Evolutionary conservation across 2,113 vertebrate genomes (phyloP).

Genomic region (Cryptotis parvus): DNA sequence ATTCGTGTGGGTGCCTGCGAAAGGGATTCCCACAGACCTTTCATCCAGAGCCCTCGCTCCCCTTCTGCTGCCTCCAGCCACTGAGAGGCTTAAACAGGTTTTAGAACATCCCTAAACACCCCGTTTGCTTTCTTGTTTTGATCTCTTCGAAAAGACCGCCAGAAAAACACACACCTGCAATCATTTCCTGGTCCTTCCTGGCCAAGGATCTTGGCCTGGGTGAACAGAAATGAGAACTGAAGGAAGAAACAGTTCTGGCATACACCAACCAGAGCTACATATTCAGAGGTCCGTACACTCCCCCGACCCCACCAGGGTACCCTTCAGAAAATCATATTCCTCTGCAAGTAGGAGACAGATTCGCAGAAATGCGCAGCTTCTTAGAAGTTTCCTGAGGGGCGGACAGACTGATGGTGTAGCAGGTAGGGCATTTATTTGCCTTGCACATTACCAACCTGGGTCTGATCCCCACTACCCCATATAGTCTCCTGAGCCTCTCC

Average conservation of each 20-base stretch:
- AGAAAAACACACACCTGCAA: not conserved
- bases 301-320: rapidly evolving
- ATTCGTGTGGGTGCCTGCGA: rapidly evolving
- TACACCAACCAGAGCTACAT: not conserved
- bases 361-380: not conserved
- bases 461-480: no score
- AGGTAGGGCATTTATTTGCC: no score
- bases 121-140: not conserved
- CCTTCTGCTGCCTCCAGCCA: not conserved
- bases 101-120: not conserved
- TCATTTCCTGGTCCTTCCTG: slow-evolving; percentile 15
- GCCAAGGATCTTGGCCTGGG: not conserved
- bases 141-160: slow-evolving; percentile 3
- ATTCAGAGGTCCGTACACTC: not conserved
- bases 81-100: not conserved
- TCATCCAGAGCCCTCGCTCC: not conserved
- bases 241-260: not conserved
- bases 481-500: no score
- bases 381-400: not conserved
- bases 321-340: rapidly evolving
- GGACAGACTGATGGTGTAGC: no score
- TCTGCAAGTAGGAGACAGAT: not conserved
- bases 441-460: no score
- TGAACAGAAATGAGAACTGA: not conserved
- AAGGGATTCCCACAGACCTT: not conserved